A percentile compares a stretch with the other conserved stretches of the same genome.
Conservation (phyloP, 2,113 vertebrate species). For the Prinia subflava region DNA sequence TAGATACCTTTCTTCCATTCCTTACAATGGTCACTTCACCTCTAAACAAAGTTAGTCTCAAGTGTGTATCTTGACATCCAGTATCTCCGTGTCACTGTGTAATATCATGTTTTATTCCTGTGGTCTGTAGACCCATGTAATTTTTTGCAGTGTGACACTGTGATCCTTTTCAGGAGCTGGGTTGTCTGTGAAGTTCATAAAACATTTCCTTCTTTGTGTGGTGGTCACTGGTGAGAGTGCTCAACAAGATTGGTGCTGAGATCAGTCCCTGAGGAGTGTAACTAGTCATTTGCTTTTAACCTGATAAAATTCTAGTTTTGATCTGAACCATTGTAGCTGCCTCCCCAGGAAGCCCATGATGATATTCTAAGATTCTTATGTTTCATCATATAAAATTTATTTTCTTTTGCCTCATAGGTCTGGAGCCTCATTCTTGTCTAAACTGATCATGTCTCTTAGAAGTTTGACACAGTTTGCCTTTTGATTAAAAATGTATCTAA, state of each 20-base stretch:
- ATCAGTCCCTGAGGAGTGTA: neutral
- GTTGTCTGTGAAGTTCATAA: neutral
- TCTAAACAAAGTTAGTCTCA: neutral
- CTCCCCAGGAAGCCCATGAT: neutral
- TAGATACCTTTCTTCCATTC: neutral
- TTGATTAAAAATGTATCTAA: neutral
- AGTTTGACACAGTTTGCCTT: neutral
- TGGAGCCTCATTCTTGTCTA: neutral
- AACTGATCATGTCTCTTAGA: neutral
- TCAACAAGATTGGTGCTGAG: neutral
- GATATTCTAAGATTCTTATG: neutral
- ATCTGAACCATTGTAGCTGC: neutral
- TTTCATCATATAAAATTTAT: neutral
- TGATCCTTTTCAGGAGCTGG: neutral
- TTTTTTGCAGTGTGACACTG: neutral
- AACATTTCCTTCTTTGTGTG: neutral
- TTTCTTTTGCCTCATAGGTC: neutral
- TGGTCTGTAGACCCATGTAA: neutral
- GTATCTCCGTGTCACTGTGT: neutral
- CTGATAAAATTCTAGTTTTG: neutral
- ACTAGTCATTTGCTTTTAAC: neutral
- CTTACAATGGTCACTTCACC: neutral
- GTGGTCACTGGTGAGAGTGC: neutral
- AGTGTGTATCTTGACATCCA: rapidly evolving
- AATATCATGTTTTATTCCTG: neutral